Percentiles rank a stretch among this genome's conserved stretches.
Evolutionary conservation across 2,888 invertebrate genomes (phyloP).

Genomic region (Apodemia duryi): DNA sequence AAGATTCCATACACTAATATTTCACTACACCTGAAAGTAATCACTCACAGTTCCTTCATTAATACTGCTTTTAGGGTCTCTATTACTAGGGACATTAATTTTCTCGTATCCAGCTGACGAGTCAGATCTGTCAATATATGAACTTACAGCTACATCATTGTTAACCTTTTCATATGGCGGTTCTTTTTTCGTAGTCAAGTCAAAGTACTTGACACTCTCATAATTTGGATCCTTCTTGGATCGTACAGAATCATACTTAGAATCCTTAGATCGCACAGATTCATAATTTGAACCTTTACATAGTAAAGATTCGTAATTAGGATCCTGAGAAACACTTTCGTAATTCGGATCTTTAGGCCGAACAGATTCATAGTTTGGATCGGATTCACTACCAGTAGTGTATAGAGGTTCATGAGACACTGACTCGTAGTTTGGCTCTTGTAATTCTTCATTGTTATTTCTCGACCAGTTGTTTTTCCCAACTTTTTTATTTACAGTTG

Average conservation of each 20-base stretch:
- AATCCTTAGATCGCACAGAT: constrained; percentile 76
- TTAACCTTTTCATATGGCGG: constrained; percentile 84
- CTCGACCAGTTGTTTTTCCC: constrained; percentile 74
- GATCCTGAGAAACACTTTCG: constrained; percentile 84
- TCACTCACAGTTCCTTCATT: constrained; percentile 66
- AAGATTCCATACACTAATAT: constrained; percentile 31
- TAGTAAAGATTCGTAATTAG: constrained; percentile 83
- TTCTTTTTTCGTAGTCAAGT: constrained; percentile 70
- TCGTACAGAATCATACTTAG: constrained; percentile 80
- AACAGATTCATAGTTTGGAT: constrained; percentile 85
- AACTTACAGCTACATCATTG: constrained; percentile 44
- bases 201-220: constrained; percentile 88
- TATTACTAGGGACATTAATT: constrained; percentile 55
- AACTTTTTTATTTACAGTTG: constrained; percentile 77
- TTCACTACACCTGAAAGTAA: constrained; percentile 67
- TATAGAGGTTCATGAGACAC: constrained; percentile 82
- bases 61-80: constrained; percentile 64
- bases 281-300: constrained; percentile 86
- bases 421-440: constrained; percentile 88
- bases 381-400: constrained; percentile 86
- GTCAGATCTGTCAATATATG: constrained; percentile 56
- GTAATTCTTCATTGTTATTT: constrained; percentile 69
- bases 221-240: constrained; percentile 86
- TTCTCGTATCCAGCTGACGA: constrained; percentile 66
- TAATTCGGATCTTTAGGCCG: constrained; percentile 83